phyloP scores from a whole-genome alignment of 2,797 vertebrate species.

The Nothura maculosa region DNA sequence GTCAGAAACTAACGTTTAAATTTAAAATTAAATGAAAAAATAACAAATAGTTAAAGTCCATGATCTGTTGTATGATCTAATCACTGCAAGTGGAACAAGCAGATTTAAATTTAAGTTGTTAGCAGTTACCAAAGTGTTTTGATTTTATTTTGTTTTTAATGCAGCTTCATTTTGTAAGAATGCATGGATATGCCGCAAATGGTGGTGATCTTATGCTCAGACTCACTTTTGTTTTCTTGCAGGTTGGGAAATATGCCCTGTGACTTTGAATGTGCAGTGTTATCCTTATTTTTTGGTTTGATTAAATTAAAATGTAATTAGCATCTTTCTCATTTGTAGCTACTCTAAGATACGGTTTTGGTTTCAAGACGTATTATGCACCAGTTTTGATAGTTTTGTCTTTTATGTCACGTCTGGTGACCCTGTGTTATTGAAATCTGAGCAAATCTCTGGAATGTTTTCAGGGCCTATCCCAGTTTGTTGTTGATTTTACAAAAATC shows the following conservation, averaged over 20 bases:
- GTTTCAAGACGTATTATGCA: background rate
- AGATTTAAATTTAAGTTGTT: background rate
- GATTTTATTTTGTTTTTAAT: background rate
- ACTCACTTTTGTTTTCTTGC: background rate
- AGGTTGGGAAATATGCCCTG: background rate
- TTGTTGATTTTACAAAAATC: background rate
- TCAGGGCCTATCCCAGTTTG: rapidly evolving
- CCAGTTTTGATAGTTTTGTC: background rate
- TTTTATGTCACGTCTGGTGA: background rate
- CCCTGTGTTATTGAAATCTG: background rate
- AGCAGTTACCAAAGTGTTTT: background rate
- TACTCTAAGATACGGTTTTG: background rate
- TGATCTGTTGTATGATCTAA: background rate
- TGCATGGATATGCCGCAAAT: background rate
- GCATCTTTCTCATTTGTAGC: background rate
- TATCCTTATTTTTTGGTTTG: background rate
- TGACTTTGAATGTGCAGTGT: background rate
- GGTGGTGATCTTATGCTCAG: background rate
- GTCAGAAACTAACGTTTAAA: background rate
- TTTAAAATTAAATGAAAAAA: conserved; percentile 31
- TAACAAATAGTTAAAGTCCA: background rate
- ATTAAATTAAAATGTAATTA: background rate
- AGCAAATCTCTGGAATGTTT: background rate
- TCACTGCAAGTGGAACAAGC: background rate
- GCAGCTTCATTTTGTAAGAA: background rate